Evolutionary conservation across 2,797 vertebrate species (phyloP).

Genomic region (Prionace glauca): DNA sequence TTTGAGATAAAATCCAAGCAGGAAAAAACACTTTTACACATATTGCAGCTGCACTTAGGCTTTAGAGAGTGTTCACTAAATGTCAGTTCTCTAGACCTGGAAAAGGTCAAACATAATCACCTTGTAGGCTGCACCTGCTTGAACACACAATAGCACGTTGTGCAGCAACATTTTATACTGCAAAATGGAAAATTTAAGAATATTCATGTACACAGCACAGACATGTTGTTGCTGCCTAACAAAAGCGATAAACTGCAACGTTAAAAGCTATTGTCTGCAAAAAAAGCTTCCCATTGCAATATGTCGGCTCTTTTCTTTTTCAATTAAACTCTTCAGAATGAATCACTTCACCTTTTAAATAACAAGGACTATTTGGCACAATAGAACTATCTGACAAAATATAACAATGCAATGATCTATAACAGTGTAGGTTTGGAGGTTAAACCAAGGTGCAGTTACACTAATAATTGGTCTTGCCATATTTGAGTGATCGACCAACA

Average conservation of each 20-base stretch:
- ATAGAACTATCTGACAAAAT: slow-evolving; percentile 81
- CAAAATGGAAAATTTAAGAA: neutral
- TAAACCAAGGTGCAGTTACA: slow-evolving; percentile 48
- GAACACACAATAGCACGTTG: neutral
- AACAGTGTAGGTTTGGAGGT: slow-evolving; percentile 61
- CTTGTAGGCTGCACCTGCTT: neutral
- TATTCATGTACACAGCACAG: neutral
- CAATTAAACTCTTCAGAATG: slow-evolving; percentile 71
- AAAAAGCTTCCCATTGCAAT: neutral
- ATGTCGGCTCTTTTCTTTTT: slow-evolving; percentile 55
- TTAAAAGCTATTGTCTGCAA: neutral
- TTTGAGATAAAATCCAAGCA: neutral
- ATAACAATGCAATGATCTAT: slow-evolving; percentile 76
- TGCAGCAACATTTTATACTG: neutral
- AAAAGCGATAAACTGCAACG: neutral
- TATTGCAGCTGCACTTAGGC: neutral
- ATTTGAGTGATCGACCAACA: neutral
- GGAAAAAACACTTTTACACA: neutral
- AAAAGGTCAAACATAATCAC: neutral
- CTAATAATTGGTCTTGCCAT: neutral
- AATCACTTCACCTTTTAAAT: slow-evolving; percentile 80
- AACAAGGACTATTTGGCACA: slow-evolving; percentile 81
- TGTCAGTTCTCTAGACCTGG: neutral
- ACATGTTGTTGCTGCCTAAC: neutral
- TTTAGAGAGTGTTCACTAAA: neutral